phyloP scores from a whole-genome alignment of 2,113 vertebrate genomes.

The Delphinus delphis region DNA sequence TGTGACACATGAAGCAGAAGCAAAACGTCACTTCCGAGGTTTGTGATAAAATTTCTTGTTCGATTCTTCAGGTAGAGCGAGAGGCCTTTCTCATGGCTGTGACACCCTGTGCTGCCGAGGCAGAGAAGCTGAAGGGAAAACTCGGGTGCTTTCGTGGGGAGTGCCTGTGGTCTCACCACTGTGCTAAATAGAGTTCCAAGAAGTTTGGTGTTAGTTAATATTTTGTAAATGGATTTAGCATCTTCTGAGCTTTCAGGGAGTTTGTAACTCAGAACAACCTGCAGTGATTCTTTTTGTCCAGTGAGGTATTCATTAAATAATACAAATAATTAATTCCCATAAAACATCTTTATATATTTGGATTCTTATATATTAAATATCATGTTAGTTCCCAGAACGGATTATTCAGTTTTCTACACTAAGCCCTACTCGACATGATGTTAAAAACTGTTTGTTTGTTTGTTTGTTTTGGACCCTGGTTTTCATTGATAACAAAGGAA shows the following conservation, averaged over 20 bases:
- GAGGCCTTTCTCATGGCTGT: background rate
- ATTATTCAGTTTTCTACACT: background rate
- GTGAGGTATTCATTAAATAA: background rate
- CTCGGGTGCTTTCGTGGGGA: accelerated
- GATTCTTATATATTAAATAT: background rate
- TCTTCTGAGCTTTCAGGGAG: background rate
- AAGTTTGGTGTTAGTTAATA: background rate
- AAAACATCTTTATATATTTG: background rate
- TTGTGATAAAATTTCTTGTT: constrained; percentile 50
- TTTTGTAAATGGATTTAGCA: background rate
- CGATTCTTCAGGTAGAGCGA: background rate
- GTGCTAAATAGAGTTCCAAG: background rate
- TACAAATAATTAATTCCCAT: background rate
- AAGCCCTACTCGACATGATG: background rate
- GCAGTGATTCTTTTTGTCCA: background rate
- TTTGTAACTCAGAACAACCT: background rate
- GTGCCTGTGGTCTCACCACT: background rate
- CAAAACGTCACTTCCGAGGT: constrained; percentile 42
- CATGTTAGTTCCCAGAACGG: background rate
- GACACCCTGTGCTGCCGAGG: background rate
- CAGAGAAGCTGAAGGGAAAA: background rate
- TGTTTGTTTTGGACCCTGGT: background rate
- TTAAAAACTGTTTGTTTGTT: background rate
- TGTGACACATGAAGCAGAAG: constrained; percentile 7
- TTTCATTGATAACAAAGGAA: background rate